phyloP scores from a whole-genome alignment of 2,888 invertebrate genomes.

The Pelosia muscerda region DNA sequence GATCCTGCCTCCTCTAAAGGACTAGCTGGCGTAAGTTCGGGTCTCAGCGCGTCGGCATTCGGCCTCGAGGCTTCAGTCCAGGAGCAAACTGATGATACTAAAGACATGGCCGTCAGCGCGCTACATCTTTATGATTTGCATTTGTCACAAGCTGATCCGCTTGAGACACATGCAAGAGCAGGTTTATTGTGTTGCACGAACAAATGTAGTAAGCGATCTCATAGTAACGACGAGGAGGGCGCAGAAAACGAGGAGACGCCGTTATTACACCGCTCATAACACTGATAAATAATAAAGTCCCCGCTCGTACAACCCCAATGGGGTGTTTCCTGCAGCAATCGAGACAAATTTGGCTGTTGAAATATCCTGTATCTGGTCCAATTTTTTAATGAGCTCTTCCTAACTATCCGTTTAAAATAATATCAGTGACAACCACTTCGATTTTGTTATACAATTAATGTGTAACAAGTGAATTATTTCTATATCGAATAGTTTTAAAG shows the following conservation, averaged over 20 bases:
- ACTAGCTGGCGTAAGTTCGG: conserved; percentile 40
- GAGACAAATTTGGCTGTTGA: conserved; percentile 23
- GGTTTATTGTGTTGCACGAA: conserved; percentile 78
- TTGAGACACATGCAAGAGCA: too few relatives aligned
- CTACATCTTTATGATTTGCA: conserved; percentile 95
- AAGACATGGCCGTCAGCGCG: conserved; percentile 94
- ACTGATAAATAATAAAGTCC: conserved; percentile 55
- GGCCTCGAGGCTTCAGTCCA: conserved; percentile 38
- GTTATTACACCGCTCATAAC: conserved; percentile 78
- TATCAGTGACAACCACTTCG: neutral
- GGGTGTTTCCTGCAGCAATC: conserved; percentile 69
- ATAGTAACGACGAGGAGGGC: conserved; percentile 60
- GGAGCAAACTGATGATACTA: conserved; percentile 62
- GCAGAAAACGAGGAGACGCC: conserved; percentile 78
- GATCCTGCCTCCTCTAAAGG: conserved; percentile 37
- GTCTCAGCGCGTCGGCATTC: conserved; percentile 27
- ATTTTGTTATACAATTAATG: too few relatives aligned
- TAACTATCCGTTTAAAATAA: neutral
- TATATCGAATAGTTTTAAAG: too few relatives aligned
- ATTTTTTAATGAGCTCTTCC: neutral
- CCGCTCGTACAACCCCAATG: conserved; percentile 66
- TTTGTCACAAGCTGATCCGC: conserved; percentile 85
- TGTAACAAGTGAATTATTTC: too few relatives aligned
- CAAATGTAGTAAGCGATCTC: conserved; percentile 70
- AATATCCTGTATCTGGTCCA: neutral